Percentiles rank a stretch among this genome's conserved stretches.
These are phyloP conservation scores for Megalurothrips usitatus DNA, from an alignment of 2,888 invertebrate genomes.

Conservation along the genomic window DNA sequence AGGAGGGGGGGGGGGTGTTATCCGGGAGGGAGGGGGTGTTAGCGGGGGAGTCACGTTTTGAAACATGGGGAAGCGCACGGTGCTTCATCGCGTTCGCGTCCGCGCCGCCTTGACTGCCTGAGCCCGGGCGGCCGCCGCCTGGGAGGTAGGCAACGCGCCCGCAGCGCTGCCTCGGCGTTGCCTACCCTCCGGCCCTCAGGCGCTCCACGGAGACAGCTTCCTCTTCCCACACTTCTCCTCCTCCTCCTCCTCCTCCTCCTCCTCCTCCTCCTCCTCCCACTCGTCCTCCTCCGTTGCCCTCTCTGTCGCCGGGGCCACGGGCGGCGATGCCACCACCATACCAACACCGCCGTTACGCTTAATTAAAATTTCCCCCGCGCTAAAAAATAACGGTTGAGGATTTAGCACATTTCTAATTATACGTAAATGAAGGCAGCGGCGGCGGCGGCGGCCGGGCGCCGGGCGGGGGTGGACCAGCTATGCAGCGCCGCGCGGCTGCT, in stretches of 20 bases:
- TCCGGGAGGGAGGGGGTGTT: too few species aligned
- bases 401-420: slow-evolving; percentile 27
- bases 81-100: too few species aligned
- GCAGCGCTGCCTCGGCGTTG: too few species aligned
- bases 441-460: background rate
- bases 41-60: too few species aligned
- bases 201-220: too few species aligned
- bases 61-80: too few species aligned
- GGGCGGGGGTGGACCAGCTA: background rate
- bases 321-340: slow-evolving; percentile 2
- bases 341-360: too few species aligned
- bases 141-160: too few species aligned
- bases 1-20: too few species aligned
- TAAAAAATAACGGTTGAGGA: slow-evolving; percentile 22
- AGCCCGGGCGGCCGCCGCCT: too few species aligned
- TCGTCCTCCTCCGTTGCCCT: background rate
- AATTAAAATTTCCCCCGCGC: slow-evolving; percentile 14
- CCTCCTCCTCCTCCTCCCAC: background rate
- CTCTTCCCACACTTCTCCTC: background rate
- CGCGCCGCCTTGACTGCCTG: too few species aligned
- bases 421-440: slow-evolving; percentile 8
- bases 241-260: background rate
- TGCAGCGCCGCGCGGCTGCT: background rate
- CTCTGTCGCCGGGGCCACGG: background rate
- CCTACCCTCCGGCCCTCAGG: too few species aligned